phyloP scores from a whole-genome alignment of 2,888 invertebrate species.

The Blera fallax region DNA sequence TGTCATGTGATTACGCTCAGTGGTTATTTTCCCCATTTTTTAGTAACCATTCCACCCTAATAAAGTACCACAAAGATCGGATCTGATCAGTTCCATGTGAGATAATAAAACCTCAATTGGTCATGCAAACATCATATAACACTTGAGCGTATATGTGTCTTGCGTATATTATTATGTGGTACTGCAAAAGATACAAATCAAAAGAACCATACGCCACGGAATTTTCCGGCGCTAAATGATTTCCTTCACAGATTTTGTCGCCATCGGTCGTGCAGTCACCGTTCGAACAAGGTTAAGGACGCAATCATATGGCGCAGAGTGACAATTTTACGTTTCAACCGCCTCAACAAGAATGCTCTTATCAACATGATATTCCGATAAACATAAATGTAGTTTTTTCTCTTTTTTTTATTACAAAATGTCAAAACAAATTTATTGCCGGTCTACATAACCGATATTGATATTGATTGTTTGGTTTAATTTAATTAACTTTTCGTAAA shows the following conservation, averaged over 20 bases:
- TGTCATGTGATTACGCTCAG: conserved; percentile 4
- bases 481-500: conserved; percentile 35
- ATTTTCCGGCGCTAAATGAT: conserved; percentile 12
- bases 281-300: neutral
- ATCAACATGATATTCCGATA: neutral
- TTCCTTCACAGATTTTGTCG: neutral
- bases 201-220: neutral
- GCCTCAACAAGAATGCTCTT: neutral
- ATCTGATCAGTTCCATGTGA: neutral
- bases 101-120: conserved; percentile 14
- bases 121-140: conserved; percentile 20
- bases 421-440: conserved; percentile 7
- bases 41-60: neutral
- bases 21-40: neutral
- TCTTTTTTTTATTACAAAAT: conserved; percentile 2
- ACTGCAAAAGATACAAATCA: neutral
- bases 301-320: neutral
- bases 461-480: conserved; percentile 40
- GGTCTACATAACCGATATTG: conserved; percentile 6
- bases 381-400: neutral
- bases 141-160: neutral
- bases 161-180: neutral
- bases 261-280: neutral
- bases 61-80: neutral
- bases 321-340: neutral